Evolutionary conservation across 1,140 invertebrate species (phyloP).

Genomic region (Calliopsis andreniformis): DNA sequence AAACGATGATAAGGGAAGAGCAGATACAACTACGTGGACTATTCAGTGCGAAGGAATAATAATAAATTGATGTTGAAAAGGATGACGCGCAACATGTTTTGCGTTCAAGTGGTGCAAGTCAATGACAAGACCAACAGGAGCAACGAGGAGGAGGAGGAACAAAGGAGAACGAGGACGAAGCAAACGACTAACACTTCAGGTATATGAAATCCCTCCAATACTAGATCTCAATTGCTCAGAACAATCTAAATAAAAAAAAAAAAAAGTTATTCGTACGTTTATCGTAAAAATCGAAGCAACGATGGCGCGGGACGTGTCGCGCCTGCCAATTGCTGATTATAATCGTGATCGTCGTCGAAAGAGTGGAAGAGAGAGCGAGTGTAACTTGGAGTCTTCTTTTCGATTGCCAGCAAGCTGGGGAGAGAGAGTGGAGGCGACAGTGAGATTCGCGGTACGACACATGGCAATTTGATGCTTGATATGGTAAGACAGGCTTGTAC

Average conservation of each 20-base stretch:
- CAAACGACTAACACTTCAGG: slow-evolving; percentile 66
- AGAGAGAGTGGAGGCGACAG: not conserved
- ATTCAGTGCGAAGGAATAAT: not conserved
- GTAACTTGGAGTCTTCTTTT: slow-evolving; percentile 7
- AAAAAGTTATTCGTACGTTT: slow-evolving; percentile 48
- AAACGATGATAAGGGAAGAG: not conserved
- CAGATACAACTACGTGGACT: not conserved
- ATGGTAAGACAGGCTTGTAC: no score
- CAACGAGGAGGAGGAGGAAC: slow-evolving; percentile 18
- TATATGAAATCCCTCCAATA: slow-evolving; percentile 74
- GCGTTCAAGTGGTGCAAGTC: slow-evolving; percentile 7
- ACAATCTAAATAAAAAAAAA: slow-evolving; percentile 65
- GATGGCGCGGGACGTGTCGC: slow-evolving; percentile 40
- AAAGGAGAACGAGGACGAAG: slow-evolving; percentile 16
- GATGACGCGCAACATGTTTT: not conserved
- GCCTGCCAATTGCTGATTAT: slow-evolving; percentile 36
- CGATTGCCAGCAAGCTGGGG: not conserved
- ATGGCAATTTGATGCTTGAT: slow-evolving; percentile 1
- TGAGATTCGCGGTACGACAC: slow-evolving; percentile 19
- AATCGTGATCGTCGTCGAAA: slow-evolving; percentile 32
- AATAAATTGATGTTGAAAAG: not conserved
- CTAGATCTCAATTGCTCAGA: slow-evolving; percentile 76
- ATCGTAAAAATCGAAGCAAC: slow-evolving; percentile 51
- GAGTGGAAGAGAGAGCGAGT: slow-evolving; percentile 19
- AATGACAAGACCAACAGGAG: slow-evolving; percentile 22